Base-by-base conservation (phyloP, 2,797 vertebrate genomes). In the Rhynchotus rufescens region DNA sequence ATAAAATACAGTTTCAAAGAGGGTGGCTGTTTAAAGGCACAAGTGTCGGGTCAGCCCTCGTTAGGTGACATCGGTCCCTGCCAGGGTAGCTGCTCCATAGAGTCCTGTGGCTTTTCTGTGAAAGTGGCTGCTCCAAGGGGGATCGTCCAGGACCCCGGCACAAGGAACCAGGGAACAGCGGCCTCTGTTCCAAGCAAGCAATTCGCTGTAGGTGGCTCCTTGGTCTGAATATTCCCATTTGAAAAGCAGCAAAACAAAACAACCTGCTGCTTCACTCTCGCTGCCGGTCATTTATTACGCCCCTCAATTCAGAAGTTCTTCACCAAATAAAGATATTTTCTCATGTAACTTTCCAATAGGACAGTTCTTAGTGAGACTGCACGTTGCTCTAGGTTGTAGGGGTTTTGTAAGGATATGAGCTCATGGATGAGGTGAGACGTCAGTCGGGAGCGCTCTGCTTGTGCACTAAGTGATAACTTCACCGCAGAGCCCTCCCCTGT, bases 71-170 rank as follows among this genome's bases (percentile, higher is more conserved):
- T 36, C 36, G 68, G 61, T 47, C 88, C 23, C 30, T 45, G 9
- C 7, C 2, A 0, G 7, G 14, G 22, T 34, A 5, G 30, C 23
- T 82, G 40, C 17, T 68, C 69, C 12, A 2, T 38, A 1, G 6
- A 64, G 21, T 51, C 64, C 11, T 2, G 16, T 8, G 44, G 9
- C n/a, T 23, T 44, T 84, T 34, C 32, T 78, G 75, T 62, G 81
- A 62, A 54, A 77, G 62, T 2, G 62, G 40, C 40, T 75, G 72
- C 78, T 80, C 62, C 34, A 56, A 30, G 32, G 25, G 25, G 45
- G 62, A 30, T 36, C 30, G 25, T 57, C 77, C 86, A 75, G 36
- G 67, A 7, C 30, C 6, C 32, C 62, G 56, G 28, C 6, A 1
- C 45, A 12, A 59, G 30, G 80, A 62, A 21, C n/a, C n/a, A 8